Evolutionary conservation across 2,888 invertebrate genomes (phyloP).

Genomic region (Cryptus viduatorius): DNA sequence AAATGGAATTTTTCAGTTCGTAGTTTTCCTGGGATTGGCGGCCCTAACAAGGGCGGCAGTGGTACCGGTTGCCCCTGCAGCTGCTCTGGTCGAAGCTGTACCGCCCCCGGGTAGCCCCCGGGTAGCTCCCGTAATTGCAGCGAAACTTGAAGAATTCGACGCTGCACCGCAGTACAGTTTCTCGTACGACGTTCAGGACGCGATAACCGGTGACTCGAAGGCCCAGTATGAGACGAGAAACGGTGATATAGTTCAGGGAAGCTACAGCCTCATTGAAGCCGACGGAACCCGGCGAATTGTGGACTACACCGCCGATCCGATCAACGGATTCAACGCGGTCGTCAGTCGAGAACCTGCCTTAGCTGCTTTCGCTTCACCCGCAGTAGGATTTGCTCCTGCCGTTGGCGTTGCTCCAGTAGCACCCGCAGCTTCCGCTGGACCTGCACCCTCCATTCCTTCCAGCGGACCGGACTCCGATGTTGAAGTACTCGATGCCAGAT

Average conservation of each 20-base stretch:
- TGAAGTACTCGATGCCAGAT: conserved; percentile 81
- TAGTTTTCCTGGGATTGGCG: conserved; percentile 82
- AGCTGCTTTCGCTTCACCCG: conserved; percentile 69
- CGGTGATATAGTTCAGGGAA: conserved; percentile 80
- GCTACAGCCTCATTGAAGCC: conserved; percentile 81
- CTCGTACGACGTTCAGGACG: conserved; percentile 81
- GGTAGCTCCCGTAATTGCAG: conserved; percentile 70
- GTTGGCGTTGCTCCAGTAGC: conserved; percentile 71
- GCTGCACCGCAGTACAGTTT: conserved; percentile 80
- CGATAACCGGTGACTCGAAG: conserved; percentile 81
- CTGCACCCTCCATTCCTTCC: conserved; percentile 74
- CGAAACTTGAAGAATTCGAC: conserved; percentile 79
- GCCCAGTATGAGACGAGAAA: conserved; percentile 80
- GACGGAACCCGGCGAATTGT: conserved; percentile 81
- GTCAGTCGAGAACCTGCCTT: conserved; percentile 82
- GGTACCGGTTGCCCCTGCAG: conserved; percentile 72
- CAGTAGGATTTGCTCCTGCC: conserved; percentile 81
- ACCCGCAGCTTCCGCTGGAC: conserved; percentile 74
- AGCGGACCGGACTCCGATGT: conserved; percentile 82
- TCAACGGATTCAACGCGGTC: conserved; percentile 82
- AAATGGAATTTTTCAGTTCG: conserved; percentile 74
- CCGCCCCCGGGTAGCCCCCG: too few relatives aligned
- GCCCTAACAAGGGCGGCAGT: conserved; percentile 85
- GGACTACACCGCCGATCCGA: conserved; percentile 80
- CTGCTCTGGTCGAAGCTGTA: conserved; percentile 66